Base-by-base conservation (phyloP, 1,140 invertebrate species). In the Drosophila nasuta region DNA sequence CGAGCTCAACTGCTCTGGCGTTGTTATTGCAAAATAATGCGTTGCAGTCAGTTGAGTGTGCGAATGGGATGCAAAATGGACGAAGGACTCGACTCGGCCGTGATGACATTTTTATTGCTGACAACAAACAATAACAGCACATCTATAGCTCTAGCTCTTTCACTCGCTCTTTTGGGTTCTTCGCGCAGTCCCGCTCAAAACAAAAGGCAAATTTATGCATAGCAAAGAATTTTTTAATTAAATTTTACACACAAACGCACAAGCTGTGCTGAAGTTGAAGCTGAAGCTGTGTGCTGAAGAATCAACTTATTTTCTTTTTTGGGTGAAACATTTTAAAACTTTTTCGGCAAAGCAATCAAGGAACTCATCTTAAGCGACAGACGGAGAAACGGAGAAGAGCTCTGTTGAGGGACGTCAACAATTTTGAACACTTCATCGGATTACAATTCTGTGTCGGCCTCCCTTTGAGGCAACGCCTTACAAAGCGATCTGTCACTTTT, bases 161-260 rank as follows among this genome's bases (percentile, higher is more conserved):
- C 8, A 25, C 20, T 46, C 28, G 5, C 17, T 54, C 38, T 17
- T 8, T 45, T 7, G 8, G 8, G 8, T 25, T 25, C 20, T 3
- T 25, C 20, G 20, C 38, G 2, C 51, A 33, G 8, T 11, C 48
- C 46, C n/a, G 6, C 35, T 11, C 28, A 46, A 82, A 85, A 88
- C 80, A 81, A 85, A 88, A 85, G 86, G 57, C 74, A 88, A 88
- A 88, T 88, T 88, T 88, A 88, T 88, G 83, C 83, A 88, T 72
- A 88, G 77, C 77, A 71, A 83, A 75, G 77, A 81, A 89, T 89
- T 88, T 89, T 87, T 89, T 88, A 88, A 88, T 88, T 88, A 88
- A 88, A 88, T 83, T 85, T 88, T 54, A 72, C 80, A 82, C 73
- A 77, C 83, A 82, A 79, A 82, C 56, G 71, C 82, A 77, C 83